Conservation (phyloP, 2,797 vertebrate species). For the Cirrhinus molitorella region DNA sequence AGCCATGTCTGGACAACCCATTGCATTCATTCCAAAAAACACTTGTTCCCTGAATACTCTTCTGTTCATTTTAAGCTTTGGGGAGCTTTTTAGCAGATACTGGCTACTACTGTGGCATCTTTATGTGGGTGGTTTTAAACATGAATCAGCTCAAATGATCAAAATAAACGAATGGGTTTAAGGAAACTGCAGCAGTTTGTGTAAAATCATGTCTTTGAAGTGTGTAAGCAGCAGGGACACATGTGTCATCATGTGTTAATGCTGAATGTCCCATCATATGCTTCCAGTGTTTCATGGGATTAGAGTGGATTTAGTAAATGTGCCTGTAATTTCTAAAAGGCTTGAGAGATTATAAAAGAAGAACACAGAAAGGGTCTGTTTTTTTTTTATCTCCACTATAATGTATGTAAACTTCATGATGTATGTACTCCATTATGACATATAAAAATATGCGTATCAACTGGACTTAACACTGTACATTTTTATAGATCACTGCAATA, state of each 20-base stretch:
- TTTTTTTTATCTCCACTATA: constrained; percentile 11
- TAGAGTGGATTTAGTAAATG: constrained; percentile 36
- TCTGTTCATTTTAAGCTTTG: not conserved
- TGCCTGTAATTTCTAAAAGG: constrained; percentile 19
- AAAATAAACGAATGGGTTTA: constrained; percentile 17
- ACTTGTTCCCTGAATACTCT: not conserved
- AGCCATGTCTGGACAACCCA: not conserved
- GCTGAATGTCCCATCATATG: constrained; percentile 20
- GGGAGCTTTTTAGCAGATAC: not conserved
- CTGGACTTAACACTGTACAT: not conserved
- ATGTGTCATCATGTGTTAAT: constrained; percentile 9
- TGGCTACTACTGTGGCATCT: not conserved
- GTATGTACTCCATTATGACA: no score
- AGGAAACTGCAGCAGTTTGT: not conserved
- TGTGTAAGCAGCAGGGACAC: not conserved
- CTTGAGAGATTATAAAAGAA: not conserved
- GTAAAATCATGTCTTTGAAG: not conserved
- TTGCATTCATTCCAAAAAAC: not conserved
- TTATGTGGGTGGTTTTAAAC: constrained; percentile 26
- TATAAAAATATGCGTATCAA: not conserved
- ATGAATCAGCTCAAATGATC: constrained; percentile 28
- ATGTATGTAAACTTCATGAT: not conserved
- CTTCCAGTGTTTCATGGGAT: constrained; percentile 30
- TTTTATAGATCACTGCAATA: not conserved
- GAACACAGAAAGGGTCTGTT: not conserved